Evolutionary conservation across 2,797 vertebrate genomes (phyloP).

Genomic region (Notoglanidium macrostoma): DNA sequence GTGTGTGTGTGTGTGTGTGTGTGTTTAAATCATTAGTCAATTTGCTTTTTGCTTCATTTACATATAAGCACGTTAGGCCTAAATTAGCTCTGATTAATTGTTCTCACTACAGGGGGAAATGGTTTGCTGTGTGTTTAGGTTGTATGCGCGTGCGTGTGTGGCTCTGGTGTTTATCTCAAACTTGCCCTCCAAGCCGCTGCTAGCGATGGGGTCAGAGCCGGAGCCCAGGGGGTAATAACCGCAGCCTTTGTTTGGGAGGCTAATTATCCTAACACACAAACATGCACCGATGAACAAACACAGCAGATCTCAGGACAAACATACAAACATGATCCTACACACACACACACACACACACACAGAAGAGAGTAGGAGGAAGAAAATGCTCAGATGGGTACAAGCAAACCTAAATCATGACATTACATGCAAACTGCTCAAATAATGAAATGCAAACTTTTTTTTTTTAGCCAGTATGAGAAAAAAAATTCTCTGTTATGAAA

Average conservation of each 20-base stretch:
- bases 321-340: slow-evolving; percentile 38
- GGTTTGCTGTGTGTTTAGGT: slow-evolving; percentile 56
- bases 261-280: slow-evolving; percentile 53
- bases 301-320: slow-evolving; percentile 39
- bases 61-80: slow-evolving; percentile 68
- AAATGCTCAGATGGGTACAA: background rate
- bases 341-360: slow-evolving; percentile 47
- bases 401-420: background rate
- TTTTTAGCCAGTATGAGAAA: background rate
- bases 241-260: slow-evolving; percentile 41
- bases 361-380: background rate
- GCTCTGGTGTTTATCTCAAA: slow-evolving; percentile 43
- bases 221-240: slow-evolving; percentile 49
- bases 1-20: slow-evolving; percentile 52
- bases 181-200: slow-evolving; percentile 34
- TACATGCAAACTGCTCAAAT: background rate
- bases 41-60: slow-evolving; percentile 74
- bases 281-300: slow-evolving; percentile 50
- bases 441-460: background rate
- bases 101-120: slow-evolving; percentile 72
- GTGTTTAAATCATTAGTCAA: slow-evolving; percentile 69
- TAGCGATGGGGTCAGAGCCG: slow-evolving; percentile 42
- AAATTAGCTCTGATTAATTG: slow-evolving; percentile 80
- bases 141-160: background rate
- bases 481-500: background rate